These are phyloP conservation scores for Sebastes schlegelii DNA, from an alignment of 2,113 vertebrate species.

Conservation along the genomic window DNA sequence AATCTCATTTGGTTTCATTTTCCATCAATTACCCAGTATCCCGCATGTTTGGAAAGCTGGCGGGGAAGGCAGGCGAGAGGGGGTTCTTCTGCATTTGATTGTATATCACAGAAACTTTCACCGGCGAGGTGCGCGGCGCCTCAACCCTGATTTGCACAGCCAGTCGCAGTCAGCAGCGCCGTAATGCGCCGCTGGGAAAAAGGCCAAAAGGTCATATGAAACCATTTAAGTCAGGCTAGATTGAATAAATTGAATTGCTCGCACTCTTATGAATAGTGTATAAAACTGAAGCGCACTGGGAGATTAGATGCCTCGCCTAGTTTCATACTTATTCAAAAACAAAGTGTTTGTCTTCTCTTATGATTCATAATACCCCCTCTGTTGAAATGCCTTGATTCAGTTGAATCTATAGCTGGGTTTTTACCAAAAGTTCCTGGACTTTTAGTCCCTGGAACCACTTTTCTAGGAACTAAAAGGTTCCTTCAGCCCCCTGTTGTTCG, in stretches of 20 bases:
- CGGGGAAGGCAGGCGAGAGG: background rate
- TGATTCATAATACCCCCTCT: conserved; percentile 33
- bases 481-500: too few species aligned
- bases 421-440: too few species aligned
- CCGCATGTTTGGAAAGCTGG: background rate
- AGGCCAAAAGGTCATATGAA: conserved; percentile 51
- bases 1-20: conserved; percentile 61
- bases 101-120: conserved; percentile 38
- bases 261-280: conserved; percentile 45
- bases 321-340: conserved; percentile 58
- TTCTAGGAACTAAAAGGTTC: too few species aligned
- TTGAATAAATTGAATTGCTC: conserved; percentile 42
- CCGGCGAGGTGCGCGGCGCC: background rate
- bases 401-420: conserved; percentile 12
- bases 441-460: too few species aligned
- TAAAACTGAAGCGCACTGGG: conserved; percentile 9
- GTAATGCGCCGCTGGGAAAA: conserved; percentile 46
- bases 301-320: conserved; percentile 16
- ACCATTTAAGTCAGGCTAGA: conserved; percentile 61
- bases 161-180: conserved; percentile 34
- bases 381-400: conserved; percentile 14
- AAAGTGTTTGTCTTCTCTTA: conserved; percentile 31
- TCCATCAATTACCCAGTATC: conserved; percentile 40
- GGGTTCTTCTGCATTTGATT: conserved; percentile 27
- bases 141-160: conserved; percentile 55